phyloP scores from a whole-genome alignment of 30 jellyfish, hydroid and myxozoan species.

The Rhopilema esculentum region DNA sequence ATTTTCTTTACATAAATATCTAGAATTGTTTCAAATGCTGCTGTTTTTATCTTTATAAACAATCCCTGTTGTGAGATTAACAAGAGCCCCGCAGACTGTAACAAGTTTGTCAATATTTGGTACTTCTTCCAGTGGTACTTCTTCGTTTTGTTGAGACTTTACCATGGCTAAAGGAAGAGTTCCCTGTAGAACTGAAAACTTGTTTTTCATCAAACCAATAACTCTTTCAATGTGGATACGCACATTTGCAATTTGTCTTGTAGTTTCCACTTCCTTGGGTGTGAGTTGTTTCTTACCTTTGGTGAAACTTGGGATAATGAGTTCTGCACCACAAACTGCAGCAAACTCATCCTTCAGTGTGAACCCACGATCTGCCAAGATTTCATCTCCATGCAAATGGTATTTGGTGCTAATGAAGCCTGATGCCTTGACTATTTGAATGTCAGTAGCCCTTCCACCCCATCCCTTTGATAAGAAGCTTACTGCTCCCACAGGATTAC shows the following conservation, averaged over 20 bases:
- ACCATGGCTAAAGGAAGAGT: constrained; percentile 20
- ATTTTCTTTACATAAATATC: not conserved
- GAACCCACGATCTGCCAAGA: constrained; percentile 15
- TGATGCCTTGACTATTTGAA: not conserved
- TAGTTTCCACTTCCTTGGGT: constrained; percentile 10
- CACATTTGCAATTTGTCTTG: constrained; percentile 9
- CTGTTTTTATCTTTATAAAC: constrained; percentile 2
- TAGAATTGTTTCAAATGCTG: not conserved
- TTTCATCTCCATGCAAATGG: not conserved
- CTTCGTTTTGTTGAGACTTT: constrained; percentile 19
- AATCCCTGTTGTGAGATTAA: constrained; percentile 12
- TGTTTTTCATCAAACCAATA: constrained; percentile 12
- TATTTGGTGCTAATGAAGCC: constrained; percentile 2
- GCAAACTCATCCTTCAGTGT: constrained; percentile 16
- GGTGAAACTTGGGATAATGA: not conserved
- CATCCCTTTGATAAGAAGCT: constrained; percentile 61
- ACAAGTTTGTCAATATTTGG: constrained; percentile 9
- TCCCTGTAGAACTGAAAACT: constrained; percentile 8
- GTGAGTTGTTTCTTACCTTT: not conserved
- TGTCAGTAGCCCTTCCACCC: constrained; percentile 71
- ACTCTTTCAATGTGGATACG: constrained; percentile 13
- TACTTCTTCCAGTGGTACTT: constrained; percentile 8
- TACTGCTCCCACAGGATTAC: constrained; percentile 59
- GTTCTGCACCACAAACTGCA: constrained; percentile 13
- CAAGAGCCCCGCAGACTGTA: constrained; percentile 16